Conservation (phyloP, 1,140 invertebrate species). For the Pinna nobilis region DNA sequence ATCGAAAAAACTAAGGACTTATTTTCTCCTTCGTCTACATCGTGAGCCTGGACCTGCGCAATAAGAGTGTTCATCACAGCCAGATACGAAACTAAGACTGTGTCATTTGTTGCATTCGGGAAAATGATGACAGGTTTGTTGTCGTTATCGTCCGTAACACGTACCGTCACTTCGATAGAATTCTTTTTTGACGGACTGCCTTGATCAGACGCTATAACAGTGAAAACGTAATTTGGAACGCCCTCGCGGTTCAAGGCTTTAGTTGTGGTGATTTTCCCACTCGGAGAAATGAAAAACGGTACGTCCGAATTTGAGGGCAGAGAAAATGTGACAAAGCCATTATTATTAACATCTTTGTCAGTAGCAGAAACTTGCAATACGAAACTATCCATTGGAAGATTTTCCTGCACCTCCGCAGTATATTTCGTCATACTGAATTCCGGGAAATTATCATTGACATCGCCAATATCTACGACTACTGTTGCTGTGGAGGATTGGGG, state of each 20-base stretch:
- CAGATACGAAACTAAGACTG: constrained; percentile 35
- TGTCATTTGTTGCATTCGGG: constrained; percentile 45
- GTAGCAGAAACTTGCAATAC: constrained; percentile 87
- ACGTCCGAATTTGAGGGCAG: constrained; percentile 34
- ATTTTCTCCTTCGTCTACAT: constrained; percentile 48
- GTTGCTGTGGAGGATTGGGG: constrained; percentile 88
- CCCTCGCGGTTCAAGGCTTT: constrained; percentile 39
- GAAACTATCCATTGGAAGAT: constrained; percentile 81
- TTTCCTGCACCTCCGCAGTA: constrained; percentile 56
- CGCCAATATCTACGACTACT: constrained; percentile 90
- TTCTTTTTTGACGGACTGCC: constrained; percentile 40
- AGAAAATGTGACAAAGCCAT: constrained; percentile 49
- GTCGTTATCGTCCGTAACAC: constrained; percentile 49
- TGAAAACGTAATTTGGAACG: constrained; percentile 36
- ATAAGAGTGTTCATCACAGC: constrained; percentile 43
- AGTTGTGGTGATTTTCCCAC: constrained; percentile 45
- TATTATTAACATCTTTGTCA: constrained; percentile 89
- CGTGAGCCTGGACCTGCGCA: constrained; percentile 44
- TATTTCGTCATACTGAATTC: constrained; percentile 81
- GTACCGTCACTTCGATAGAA: constrained; percentile 41
- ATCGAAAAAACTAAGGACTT: constrained; percentile 41
- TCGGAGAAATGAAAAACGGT: constrained; percentile 42
- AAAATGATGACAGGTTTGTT: constrained; percentile 42
- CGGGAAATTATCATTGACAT: constrained; percentile 95
- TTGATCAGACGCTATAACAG: constrained; percentile 46